These are phyloP conservation scores for Pyrrhia umbra DNA, from an alignment of 2,888 invertebrate genomes.

Conservation along the genomic window DNA sequence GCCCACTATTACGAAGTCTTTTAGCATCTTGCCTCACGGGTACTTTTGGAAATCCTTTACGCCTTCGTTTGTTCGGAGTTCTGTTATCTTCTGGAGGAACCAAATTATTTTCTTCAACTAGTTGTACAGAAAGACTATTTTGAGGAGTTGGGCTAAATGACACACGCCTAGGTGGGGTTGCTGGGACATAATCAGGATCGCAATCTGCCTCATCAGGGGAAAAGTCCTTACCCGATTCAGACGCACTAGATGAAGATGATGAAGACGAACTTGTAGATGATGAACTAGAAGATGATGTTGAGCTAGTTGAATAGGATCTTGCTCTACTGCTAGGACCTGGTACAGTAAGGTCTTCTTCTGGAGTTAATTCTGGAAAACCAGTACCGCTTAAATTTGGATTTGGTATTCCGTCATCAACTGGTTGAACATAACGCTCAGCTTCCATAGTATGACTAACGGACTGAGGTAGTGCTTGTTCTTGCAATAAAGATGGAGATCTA, in stretches of 20 bases:
- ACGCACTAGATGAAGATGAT: slow-evolving; percentile 39
- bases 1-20: slow-evolving; percentile 15
- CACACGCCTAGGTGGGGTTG: slow-evolving; percentile 34
- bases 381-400: slow-evolving; percentile 26
- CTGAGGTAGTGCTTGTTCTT: slow-evolving; percentile 31
- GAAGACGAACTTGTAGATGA: slow-evolving; percentile 30
- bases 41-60: slow-evolving; percentile 14
- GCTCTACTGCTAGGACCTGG: slow-evolving; percentile 37
- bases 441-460: slow-evolving; percentile 24
- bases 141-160: slow-evolving; percentile 33
- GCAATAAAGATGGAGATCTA: slow-evolving; percentile 43
- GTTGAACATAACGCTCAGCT: slow-evolving; percentile 23
- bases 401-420: slow-evolving; percentile 21
- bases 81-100: slow-evolving; percentile 11
- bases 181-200: slow-evolving; percentile 30
- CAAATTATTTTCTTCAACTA: slow-evolving; percentile 23
- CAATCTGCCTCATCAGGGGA: slow-evolving; percentile 35
- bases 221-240: slow-evolving; percentile 37
- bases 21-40: slow-evolving; percentile 21
- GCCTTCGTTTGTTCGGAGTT: slow-evolving; percentile 30
- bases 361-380: slow-evolving; percentile 32
- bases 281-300: slow-evolving; percentile 35
- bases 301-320: slow-evolving; percentile 40
- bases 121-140: slow-evolving; percentile 5
- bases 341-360: slow-evolving; percentile 14